These are phyloP conservation scores for Entelurus aequoreus DNA, from an alignment of 2,113 vertebrate species.

Conservation along the genomic window DNA sequence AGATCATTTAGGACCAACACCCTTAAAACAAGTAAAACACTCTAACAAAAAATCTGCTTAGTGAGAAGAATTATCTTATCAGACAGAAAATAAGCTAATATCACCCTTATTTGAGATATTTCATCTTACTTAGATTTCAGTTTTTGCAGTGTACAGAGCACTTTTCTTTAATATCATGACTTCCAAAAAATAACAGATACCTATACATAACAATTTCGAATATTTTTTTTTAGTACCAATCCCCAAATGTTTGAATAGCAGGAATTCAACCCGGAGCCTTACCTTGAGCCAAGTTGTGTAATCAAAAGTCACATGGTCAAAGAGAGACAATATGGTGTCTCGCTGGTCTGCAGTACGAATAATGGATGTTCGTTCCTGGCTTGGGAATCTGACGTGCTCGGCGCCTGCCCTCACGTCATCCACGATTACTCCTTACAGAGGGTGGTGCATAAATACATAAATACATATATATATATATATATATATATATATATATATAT, in stretches of 20 bases:
- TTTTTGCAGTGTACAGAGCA: background rate
- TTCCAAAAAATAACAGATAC: background rate
- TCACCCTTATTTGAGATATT: no score
- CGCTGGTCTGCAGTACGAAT: constrained; percentile 2
- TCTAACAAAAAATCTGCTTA: no score
- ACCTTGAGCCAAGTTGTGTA: constrained; percentile 21
- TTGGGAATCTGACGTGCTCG: constrained; percentile 15
- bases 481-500: no score
- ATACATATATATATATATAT: no score
- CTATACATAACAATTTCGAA: background rate
- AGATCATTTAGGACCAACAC: no score
- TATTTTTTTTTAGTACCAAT: no score
- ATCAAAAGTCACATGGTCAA: constrained; percentile 42
- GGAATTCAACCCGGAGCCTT: constrained; percentile 6
- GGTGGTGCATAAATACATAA: background rate
- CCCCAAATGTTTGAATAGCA: background rate
- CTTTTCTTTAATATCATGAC: background rate
- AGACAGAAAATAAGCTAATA: no score
- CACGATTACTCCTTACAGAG: constrained; percentile 5
- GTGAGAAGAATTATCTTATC: no score
- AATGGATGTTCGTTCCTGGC: constrained; percentile 10
- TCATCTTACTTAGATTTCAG: no score
- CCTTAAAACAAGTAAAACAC: no score
- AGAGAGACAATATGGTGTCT: constrained; percentile 1
- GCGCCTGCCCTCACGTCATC: constrained; percentile 14